These are phyloP conservation scores for Drosophila lini DNA, from an alignment of 1,140 invertebrate genomes.

Conservation along the genomic window DNA sequence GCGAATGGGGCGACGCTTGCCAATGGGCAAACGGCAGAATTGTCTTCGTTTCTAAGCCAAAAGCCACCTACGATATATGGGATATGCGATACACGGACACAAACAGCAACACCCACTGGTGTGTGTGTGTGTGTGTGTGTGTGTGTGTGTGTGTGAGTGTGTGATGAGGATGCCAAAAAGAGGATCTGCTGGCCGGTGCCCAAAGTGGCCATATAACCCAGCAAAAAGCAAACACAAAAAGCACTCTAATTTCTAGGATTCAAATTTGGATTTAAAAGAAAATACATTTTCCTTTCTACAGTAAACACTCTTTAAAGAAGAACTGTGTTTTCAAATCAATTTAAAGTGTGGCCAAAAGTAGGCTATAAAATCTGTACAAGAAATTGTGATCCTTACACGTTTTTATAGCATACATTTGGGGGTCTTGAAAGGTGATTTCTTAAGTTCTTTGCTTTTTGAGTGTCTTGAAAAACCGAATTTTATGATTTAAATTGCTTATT, in stretches of 20 bases:
- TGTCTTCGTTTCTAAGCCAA: constrained; percentile 57
- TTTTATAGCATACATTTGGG: background rate
- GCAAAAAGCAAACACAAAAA: constrained; percentile 15
- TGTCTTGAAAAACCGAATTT: too few species aligned
- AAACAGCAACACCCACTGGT: constrained; percentile 17
- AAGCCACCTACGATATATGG: constrained; percentile 41
- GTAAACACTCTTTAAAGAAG: background rate
- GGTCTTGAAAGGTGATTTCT: background rate
- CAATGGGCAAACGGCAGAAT: constrained; percentile 66
- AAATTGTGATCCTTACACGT: background rate
- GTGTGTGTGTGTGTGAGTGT: constrained; percentile 9
- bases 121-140: constrained; percentile 2
- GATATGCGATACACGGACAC: background rate
- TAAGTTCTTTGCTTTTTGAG: too few species aligned
- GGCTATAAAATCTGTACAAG: too few species aligned
- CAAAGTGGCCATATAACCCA: constrained; percentile 21
- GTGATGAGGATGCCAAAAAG: constrained; percentile 37
- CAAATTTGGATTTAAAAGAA: too few species aligned
- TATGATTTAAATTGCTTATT: too few species aligned
- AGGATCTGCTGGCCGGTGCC: constrained; percentile 20
- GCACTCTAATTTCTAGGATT: constrained; percentile 3
- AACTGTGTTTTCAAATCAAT: background rate
- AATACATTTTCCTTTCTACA: background rate
- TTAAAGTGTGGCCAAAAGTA: background rate
- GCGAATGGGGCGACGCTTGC: constrained; percentile 41